Conservation (phyloP, 2,888 invertebrate species). For the Blera fallax region DNA sequence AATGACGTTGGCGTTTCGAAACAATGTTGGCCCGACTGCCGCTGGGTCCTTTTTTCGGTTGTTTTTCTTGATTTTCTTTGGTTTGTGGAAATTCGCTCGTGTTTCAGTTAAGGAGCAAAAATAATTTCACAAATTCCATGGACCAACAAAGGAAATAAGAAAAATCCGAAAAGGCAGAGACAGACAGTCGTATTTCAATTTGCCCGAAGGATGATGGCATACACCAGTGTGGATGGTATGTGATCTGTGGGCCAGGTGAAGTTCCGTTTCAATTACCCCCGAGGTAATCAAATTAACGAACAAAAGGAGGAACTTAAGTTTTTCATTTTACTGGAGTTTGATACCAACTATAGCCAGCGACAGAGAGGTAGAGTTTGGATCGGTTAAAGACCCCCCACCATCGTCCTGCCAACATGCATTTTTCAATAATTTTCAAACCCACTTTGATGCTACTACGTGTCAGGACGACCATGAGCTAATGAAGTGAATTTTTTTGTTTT, state of each 20-base stretch:
- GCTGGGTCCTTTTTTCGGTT: background rate
- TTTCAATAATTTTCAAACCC: background rate
- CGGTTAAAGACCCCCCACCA: background rate
- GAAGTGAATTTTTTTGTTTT: background rate
- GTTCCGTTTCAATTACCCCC: conserved; percentile 25
- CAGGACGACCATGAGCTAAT: background rate
- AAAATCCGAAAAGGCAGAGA: background rate
- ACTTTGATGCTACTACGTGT: background rate
- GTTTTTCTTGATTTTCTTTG: background rate
- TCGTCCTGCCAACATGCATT: background rate
- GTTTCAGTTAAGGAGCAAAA: background rate
- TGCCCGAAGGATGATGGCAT: background rate
- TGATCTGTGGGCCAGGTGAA: background rate
- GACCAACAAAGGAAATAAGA: background rate
- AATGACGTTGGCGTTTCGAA: background rate
- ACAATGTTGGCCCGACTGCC: background rate
- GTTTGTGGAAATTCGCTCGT: background rate
- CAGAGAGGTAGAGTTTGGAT: background rate
- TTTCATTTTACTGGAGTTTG: background rate
- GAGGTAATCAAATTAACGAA: conserved; percentile 11
- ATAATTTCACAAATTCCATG: background rate
- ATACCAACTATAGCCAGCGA: background rate
- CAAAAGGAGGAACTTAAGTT: background rate
- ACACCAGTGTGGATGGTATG: background rate
- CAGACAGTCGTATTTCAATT: background rate